Evolutionary conservation across 2,797 vertebrate species (phyloP).

Genomic region (Amphiprion clarkii): DNA sequence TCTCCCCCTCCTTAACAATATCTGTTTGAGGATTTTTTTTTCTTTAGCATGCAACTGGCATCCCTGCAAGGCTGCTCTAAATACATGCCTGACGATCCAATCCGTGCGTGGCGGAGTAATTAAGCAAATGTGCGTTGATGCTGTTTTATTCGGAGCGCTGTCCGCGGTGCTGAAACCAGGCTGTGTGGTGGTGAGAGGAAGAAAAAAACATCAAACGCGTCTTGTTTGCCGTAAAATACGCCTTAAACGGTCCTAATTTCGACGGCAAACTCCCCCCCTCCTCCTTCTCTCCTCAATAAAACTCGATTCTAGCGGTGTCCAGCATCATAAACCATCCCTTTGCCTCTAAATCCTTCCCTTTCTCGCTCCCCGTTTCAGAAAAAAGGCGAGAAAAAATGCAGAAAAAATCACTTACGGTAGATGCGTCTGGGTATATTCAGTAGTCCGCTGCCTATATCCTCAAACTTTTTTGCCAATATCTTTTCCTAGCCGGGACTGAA

Average conservation of each 20-base stretch:
- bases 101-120: slow-evolving; percentile 77
- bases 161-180: slow-evolving; percentile 69
- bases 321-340: slow-evolving; percentile 58
- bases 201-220: slow-evolving; percentile 26
- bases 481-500: slow-evolving; percentile 72
- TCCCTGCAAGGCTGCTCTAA: slow-evolving; percentile 60
- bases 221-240: slow-evolving; percentile 26
- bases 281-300: slow-evolving; percentile 43
- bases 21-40: no score
- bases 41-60: slow-evolving; percentile 73
- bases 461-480: slow-evolving; percentile 84
- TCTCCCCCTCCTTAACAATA: neutral
- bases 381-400: slow-evolving; percentile 55
- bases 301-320: slow-evolving; percentile 68
- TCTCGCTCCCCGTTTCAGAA: slow-evolving; percentile 37
- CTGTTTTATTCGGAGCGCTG: slow-evolving; percentile 67
- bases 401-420: slow-evolving; percentile 80
- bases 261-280: slow-evolving; percentile 48
- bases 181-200: neutral
- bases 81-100: slow-evolving; percentile 69
- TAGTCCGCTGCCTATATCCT: slow-evolving; percentile 70
- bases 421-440: slow-evolving; percentile 64
- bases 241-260: slow-evolving; percentile 51
- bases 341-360: slow-evolving; percentile 55
- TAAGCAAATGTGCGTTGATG: slow-evolving; percentile 76